Percentiles rank a stretch among this genome's conserved stretches.
These are phyloP conservation scores for Megaceryle maxima DNA, from an alignment of 2,113 vertebrate species.

Conservation along the genomic window DNA sequence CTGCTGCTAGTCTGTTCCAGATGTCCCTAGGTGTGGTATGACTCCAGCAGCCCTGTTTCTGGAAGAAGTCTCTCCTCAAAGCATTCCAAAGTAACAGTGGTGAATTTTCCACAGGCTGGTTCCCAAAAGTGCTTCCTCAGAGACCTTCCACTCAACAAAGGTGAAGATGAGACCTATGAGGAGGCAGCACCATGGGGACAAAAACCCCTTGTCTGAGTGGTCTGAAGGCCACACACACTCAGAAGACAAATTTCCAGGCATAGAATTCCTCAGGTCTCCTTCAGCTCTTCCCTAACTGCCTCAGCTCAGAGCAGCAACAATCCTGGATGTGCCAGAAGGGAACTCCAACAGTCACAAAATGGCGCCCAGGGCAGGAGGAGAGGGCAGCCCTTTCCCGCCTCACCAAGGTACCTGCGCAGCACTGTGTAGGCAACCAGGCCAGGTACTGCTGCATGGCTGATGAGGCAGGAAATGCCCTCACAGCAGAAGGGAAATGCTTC, in stretches of 20 bases:
- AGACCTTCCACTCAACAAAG: fast-evolving
- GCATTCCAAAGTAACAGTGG: fast-evolving
- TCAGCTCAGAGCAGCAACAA: not conserved
- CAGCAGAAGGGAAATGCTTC: fast-evolving
- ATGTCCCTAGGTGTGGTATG: not conserved
- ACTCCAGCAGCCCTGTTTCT: not conserved
- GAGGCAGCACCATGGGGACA: fast-evolving
- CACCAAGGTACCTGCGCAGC: not conserved
- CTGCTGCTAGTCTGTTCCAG: not conserved
- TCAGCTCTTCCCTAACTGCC: not conserved
- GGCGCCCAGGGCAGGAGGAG: fast-evolving
- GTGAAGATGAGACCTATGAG: not conserved
- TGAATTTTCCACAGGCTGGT: not conserved
- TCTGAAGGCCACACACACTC: not conserved
- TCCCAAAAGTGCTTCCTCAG: not conserved
- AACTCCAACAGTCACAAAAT: not conserved
- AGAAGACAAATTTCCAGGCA: not conserved
- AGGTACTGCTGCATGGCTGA: fast-evolving
- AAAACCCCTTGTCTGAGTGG: not conserved
- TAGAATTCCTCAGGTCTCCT: not conserved
- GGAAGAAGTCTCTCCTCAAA: not conserved
- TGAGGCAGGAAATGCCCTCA: fast-evolving
- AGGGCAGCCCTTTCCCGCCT: fast-evolving
- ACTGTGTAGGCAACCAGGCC: fast-evolving
- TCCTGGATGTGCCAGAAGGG: fast-evolving